Evolutionary conservation across 2,797 vertebrate genomes (phyloP).

Genomic region (Merluccius polli): DNA sequence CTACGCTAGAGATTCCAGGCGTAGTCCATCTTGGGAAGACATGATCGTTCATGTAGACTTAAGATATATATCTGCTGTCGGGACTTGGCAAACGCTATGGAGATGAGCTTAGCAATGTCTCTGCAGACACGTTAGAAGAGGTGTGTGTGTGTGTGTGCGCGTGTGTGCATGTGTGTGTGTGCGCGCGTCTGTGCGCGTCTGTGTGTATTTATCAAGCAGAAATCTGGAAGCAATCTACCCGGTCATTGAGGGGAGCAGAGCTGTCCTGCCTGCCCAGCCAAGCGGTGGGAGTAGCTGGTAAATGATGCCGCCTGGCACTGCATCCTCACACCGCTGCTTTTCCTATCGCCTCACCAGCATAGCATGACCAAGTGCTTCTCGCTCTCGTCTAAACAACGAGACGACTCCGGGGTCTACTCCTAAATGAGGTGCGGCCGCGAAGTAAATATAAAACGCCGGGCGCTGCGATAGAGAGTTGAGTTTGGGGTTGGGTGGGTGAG

Average conservation of each 20-base stretch:
- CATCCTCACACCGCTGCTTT: constrained; percentile 10
- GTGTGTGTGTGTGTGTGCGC: constrained; percentile 5
- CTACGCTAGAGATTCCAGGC: constrained; percentile 24
- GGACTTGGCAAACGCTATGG: constrained; percentile 46
- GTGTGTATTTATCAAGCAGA: constrained; percentile 30
- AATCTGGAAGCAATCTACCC: constrained; percentile 68
- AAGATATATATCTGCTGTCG: constrained; percentile 42
- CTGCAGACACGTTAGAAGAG: constrained; percentile 21
- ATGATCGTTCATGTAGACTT: constrained; percentile 27
- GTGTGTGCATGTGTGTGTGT: constrained; percentile 14
- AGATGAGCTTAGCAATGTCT: constrained; percentile 49
- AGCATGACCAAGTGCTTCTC: background rate
- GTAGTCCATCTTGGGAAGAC: constrained; percentile 19
- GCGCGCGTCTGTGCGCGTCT: constrained; percentile 7
- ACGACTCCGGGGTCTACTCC: constrained; percentile 30
- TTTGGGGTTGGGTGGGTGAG: background rate
- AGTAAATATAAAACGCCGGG: constrained; percentile 2
- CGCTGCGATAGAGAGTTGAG: too few species aligned
- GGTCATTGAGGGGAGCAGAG: constrained; percentile 32
- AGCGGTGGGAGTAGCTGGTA: constrained; percentile 33
- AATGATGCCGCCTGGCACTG: constrained; percentile 50
- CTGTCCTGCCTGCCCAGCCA: constrained; percentile 28
- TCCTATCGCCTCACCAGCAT: constrained; percentile 14
- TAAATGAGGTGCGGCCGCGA: constrained; percentile 30
- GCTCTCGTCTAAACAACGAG: constrained; percentile 26